Conservation (phyloP, 2,888 invertebrate genomes). For the Microplitis manilae region DNA sequence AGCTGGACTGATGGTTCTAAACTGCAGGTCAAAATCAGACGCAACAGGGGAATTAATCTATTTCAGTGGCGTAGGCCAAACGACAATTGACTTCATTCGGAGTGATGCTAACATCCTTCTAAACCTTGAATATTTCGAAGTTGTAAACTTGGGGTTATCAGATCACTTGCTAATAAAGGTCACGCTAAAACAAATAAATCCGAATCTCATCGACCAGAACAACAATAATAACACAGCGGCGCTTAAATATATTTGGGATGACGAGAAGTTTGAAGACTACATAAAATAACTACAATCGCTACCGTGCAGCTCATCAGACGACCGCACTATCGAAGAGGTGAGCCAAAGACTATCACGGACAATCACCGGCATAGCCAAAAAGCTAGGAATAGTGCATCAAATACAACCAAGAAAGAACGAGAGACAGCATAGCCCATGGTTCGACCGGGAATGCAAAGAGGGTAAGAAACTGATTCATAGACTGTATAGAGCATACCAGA, state of each 20-base stretch:
- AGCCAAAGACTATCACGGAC: background rate
- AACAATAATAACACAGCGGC: background rate
- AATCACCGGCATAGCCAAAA: background rate
- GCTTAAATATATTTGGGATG: background rate
- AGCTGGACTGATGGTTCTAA: background rate
- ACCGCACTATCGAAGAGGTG: background rate
- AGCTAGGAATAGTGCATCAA: background rate
- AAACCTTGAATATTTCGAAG: background rate
- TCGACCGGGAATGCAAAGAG: constrained; percentile 3
- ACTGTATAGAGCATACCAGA: background rate
- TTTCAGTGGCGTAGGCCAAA: background rate
- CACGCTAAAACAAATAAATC: background rate
- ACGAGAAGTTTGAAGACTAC: background rate
- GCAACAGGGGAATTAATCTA: background rate
- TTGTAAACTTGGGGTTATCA: constrained; percentile 8
- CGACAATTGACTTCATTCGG: background rate
- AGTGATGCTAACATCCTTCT: background rate
- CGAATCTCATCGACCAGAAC: background rate
- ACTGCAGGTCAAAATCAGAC: background rate
- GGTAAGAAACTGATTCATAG: background rate
- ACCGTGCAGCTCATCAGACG: background rate
- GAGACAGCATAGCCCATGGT: constrained; percentile 1
- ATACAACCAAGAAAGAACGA: background rate
- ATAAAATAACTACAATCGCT: background rate
- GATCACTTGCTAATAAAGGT: constrained; percentile 20